These are phyloP conservation scores for Harpalus rubripes DNA, from an alignment of 2,888 invertebrate genomes.

Conservation along the genomic window DNA sequence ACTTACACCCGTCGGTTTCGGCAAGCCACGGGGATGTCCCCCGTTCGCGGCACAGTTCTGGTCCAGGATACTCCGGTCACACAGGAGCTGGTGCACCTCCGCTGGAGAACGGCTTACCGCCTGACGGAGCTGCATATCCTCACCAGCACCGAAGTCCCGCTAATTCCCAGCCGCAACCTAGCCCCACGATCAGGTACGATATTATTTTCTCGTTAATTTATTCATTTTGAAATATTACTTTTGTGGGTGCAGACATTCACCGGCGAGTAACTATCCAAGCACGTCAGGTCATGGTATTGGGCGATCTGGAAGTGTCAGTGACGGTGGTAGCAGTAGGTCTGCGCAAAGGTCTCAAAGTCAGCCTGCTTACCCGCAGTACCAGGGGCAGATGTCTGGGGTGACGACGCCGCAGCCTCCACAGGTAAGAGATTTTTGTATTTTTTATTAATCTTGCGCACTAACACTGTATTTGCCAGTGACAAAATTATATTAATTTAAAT, in stretches of 20 bases:
- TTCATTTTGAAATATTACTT: background rate
- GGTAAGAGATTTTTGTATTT: conserved; percentile 18
- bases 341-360: conserved; percentile 72
- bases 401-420: conserved; percentile 69
- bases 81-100: conserved; percentile 72
- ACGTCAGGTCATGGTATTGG: conserved; percentile 73
- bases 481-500: too few species aligned
- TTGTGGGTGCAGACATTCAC: conserved; percentile 74
- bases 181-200: conserved; percentile 76
- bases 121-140: conserved; percentile 77
- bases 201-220: background rate
- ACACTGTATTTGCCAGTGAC: too few species aligned
- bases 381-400: conserved; percentile 73
- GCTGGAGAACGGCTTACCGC: conserved; percentile 79
- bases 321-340: conserved; percentile 74
- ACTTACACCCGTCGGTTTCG: conserved; percentile 79
- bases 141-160: conserved; percentile 74
- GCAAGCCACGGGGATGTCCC: conserved; percentile 78
- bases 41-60: conserved; percentile 74
- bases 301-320: conserved; percentile 73
- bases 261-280: conserved; percentile 73
- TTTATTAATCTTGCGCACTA: too few species aligned
- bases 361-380: conserved; percentile 74
- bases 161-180: conserved; percentile 74
- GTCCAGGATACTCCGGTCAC: conserved; percentile 70